Evolutionary conservation across 2,888 invertebrate species (phyloP).

Genomic region (Neoaliturus tenellus): DNA sequence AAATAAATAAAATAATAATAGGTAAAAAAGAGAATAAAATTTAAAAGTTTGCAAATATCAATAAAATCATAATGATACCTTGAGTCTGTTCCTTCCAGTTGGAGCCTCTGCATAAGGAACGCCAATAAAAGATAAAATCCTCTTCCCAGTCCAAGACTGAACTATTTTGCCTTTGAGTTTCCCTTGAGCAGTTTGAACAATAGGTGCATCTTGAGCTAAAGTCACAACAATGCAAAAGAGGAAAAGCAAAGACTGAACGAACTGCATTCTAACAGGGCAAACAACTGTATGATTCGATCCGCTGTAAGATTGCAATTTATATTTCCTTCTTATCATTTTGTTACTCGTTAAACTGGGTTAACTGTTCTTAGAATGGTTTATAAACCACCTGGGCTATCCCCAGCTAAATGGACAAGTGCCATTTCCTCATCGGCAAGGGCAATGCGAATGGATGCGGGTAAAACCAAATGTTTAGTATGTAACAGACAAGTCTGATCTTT

Average conservation of each 20-base stretch:
- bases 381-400: neutral
- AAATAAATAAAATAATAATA: no score
- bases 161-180: conserved; percentile 45
- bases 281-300: neutral
- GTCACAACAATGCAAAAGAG: neutral
- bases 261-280: neutral
- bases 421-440: neutral
- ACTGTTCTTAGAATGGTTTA: neutral
- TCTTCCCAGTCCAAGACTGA: conserved; percentile 43
- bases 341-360: neutral
- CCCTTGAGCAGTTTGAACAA: conserved; percentile 26
- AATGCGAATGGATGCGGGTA: neutral
- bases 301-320: neutral
- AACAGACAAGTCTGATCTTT: neutral
- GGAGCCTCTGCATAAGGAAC: conserved; percentile 52
- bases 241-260: neutral
- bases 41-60: no score
- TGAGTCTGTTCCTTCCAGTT: conserved; percentile 43
- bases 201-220: neutral
- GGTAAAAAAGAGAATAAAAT: no score
- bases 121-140: conserved; percentile 51
- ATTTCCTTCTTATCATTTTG: neutral
- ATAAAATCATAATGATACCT: no score
- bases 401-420: neutral
- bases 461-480: conserved; percentile 3